A percentile compares a stretch with the other conserved stretches of the same genome.
phyloP scores from a whole-genome alignment of 2,888 invertebrate species.

The Scelioninae gen. 2 region DNA sequence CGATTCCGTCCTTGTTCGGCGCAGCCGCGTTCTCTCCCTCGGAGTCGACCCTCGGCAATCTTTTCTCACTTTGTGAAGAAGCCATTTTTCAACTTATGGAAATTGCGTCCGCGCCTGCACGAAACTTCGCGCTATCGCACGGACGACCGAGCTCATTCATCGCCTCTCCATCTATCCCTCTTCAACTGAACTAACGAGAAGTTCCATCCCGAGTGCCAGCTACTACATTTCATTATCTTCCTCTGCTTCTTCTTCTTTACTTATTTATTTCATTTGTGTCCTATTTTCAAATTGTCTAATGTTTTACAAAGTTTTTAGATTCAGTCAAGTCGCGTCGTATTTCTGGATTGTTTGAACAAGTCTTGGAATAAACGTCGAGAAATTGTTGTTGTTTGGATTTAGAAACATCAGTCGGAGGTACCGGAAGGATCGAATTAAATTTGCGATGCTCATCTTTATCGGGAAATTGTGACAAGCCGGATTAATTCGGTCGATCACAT shows the following conservation, averaged over 20 bases:
- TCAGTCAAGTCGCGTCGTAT: neutral
- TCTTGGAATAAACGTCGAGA: no score
- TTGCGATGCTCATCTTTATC: no score
- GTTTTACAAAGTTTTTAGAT: conserved; percentile 4
- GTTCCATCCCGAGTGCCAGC: conserved; percentile 31
- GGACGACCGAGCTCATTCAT: conserved; percentile 57
- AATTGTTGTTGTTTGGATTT: no score
- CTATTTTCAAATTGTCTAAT: conserved; percentile 18
- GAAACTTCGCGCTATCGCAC: conserved; percentile 58
- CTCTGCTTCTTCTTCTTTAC: conserved; percentile 11
- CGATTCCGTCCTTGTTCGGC: conserved; percentile 40
- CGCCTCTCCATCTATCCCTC: conserved; percentile 51
- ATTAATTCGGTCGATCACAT: no score
- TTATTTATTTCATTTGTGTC: conserved; percentile 39
- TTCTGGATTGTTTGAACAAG: no score
- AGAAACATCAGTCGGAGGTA: no score
- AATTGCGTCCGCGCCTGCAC: conserved; percentile 66
- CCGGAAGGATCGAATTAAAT: no score
- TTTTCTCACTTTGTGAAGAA: conserved; percentile 71
- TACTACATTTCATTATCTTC: conserved; percentile 50
- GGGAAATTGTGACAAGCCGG: no score
- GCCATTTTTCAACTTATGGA: conserved; percentile 73
- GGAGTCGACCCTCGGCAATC: conserved; percentile 65
- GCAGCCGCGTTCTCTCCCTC: conserved; percentile 13
- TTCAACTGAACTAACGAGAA: conserved; percentile 42